A percentile compares a stretch with the other conserved stretches of the same genome.
These are phyloP conservation scores for Eilema depressum DNA, from an alignment of 2,888 invertebrate genomes.

Conservation along the genomic window DNA sequence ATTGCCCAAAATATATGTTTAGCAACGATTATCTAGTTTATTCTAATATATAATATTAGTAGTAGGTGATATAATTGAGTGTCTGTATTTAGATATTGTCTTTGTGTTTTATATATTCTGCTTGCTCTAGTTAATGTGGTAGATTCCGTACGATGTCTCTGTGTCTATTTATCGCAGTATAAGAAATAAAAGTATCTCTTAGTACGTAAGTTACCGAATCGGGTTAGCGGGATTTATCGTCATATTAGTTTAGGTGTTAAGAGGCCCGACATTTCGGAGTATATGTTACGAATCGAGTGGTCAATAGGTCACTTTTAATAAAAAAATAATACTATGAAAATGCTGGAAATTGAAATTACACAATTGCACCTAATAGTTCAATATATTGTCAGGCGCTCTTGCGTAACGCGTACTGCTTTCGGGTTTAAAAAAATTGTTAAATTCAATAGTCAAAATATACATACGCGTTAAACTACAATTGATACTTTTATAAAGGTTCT, in stretches of 20 bases:
- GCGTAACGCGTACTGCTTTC: not conserved
- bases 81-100: slow-evolving; percentile 4
- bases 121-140: not conserved
- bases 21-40: not conserved
- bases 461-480: not conserved
- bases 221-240: slow-evolving; percentile 7
- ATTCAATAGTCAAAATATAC: not conserved
- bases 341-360: not conserved
- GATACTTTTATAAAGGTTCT: not conserved
- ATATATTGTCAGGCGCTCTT: not conserved
- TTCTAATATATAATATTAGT: not conserved
- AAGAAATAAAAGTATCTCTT: not conserved
- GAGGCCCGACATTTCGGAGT: slow-evolving; percentile 21
- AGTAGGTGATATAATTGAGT: not conserved
- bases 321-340: not conserved
- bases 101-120: not conserved
- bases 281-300: slow-evolving; percentile 18
- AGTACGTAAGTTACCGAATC: slow-evolving; percentile 10
- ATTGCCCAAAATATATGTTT: not conserved
- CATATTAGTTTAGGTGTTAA: slow-evolving; percentile 13
- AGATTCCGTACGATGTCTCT: not conserved
- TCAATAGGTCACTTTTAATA: slow-evolving; percentile 3
- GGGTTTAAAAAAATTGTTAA: not conserved
- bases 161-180: slow-evolving; percentile 3
- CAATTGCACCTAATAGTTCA: not conserved